Conservation (phyloP, 2,888 invertebrate species). For the Habroteleia sp. region DNA sequence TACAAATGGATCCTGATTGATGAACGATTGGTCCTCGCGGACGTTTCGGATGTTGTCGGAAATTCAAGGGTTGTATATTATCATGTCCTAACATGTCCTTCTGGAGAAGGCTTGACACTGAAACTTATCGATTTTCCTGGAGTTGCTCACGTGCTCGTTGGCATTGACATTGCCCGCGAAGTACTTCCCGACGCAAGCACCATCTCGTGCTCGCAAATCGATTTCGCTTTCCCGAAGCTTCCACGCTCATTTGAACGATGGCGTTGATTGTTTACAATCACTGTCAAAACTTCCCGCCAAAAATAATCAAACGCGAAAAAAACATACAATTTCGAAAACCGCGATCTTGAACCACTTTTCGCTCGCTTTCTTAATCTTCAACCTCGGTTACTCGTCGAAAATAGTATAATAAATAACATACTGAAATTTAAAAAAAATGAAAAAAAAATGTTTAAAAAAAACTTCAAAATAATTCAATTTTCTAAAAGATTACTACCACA, state of each 20-base stretch:
- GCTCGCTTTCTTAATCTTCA: no score
- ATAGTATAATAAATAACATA: no score
- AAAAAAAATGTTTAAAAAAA: no score
- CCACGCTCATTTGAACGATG: slow-evolving; percentile 47
- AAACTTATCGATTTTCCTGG: slow-evolving; percentile 79
- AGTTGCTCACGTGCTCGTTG: slow-evolving; percentile 78
- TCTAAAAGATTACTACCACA: no score
- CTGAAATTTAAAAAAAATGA: no score
- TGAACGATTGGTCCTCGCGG: not conserved
- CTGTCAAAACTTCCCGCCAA: slow-evolving; percentile 14
- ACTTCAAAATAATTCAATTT: no score
- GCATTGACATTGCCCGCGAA: slow-evolving; percentile 80
- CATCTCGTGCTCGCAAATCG: slow-evolving; percentile 73
- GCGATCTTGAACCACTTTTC: no score
- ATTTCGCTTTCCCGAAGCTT: slow-evolving; percentile 68
- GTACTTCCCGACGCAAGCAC: slow-evolving; percentile 67
- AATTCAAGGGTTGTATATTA: slow-evolving; percentile 38
- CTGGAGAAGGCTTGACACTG: slow-evolving; percentile 70
- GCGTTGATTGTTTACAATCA: slow-evolving; percentile 35
- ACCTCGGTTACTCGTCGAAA: no score
- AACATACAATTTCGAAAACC: no score
- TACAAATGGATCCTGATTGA: not conserved
- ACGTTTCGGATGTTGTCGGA: slow-evolving; percentile 2
- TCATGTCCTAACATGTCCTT: slow-evolving; percentile 50
- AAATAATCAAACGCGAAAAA: not conserved